These are phyloP conservation scores for Campylomormyrus tamandua DNA, from an alignment of 2,113 vertebrate species.

Conservation along the genomic window DNA sequence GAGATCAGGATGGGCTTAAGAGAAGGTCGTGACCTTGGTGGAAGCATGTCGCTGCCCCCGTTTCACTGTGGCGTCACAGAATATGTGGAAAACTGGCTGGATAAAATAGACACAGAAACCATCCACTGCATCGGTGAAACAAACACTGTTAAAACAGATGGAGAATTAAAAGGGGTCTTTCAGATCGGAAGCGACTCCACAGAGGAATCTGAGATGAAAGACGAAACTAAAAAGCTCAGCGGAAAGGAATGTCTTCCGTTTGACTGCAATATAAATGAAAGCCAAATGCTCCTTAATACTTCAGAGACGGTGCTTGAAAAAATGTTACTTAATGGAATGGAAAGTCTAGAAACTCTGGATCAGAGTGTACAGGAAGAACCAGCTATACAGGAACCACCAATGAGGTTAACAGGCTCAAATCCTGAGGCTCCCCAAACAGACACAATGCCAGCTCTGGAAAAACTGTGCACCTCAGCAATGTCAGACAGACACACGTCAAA, in stretches of 20 bases:
- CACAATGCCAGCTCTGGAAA: slow-evolving; percentile 49
- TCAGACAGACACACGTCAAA: slow-evolving; percentile 49
- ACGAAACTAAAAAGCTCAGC: slow-evolving; percentile 29
- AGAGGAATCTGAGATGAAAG: slow-evolving; percentile 47
- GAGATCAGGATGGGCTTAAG: slow-evolving; percentile 35
- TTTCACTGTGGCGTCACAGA: slow-evolving; percentile 50
- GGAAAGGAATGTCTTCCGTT: slow-evolving; percentile 25
- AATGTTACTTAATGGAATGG: slow-evolving; percentile 11
- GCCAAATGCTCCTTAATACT: slow-evolving; percentile 10
- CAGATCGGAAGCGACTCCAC: slow-evolving; percentile 48
- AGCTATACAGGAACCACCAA: slow-evolving; percentile 36
- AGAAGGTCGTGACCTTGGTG: slow-evolving; percentile 31
- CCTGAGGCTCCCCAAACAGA: slow-evolving; percentile 34
- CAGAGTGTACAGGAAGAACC: slow-evolving; percentile 38
- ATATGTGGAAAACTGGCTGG: slow-evolving; percentile 79
- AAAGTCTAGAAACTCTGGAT: slow-evolving; percentile 37
- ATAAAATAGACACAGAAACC: slow-evolving; percentile 54
- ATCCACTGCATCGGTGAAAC: slow-evolving; percentile 38
- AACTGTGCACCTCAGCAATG: slow-evolving; percentile 61
- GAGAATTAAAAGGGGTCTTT: slow-evolving; percentile 46
- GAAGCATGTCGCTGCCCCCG: slow-evolving; percentile 47
- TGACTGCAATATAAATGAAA: slow-evolving; percentile 35
- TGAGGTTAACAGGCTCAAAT: slow-evolving; percentile 38
- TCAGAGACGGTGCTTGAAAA: slow-evolving; percentile 13
- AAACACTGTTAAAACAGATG: slow-evolving; percentile 18